Conservation (phyloP, 2,888 invertebrate species). For the Troilus luridus region DNA sequence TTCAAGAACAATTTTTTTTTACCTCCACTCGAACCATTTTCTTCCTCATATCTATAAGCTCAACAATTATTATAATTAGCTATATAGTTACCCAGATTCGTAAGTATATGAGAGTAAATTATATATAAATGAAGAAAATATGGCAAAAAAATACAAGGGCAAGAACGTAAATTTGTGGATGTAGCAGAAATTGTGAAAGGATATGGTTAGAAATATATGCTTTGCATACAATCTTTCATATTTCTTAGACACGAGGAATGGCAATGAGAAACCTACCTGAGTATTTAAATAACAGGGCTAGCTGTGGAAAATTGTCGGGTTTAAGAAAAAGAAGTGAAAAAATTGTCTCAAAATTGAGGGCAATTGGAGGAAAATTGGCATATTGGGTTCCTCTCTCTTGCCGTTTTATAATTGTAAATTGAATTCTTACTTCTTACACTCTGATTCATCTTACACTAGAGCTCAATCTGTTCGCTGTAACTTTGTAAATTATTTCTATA, state of each 20-base stretch:
- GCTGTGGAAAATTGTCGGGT: not conserved
- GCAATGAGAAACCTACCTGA: not conserved
- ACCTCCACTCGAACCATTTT: no score
- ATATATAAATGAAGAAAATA: no score
- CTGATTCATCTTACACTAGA: not conserved
- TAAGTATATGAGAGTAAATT: no score
- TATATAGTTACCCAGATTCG: no score
- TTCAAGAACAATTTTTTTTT: no score
- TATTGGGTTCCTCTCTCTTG: not conserved
- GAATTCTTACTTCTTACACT: not conserved
- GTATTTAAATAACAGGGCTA: not conserved
- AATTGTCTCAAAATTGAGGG: not conserved
- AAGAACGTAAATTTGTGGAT: no score
- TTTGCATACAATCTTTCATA: not conserved
- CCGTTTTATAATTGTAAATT: not conserved
- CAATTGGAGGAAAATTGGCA: constrained; percentile 22
- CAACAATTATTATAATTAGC: no score
- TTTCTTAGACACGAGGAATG: not conserved
- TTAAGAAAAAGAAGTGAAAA: not conserved
- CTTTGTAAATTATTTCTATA: not conserved
- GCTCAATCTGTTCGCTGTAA: not conserved
- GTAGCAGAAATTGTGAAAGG: no score
- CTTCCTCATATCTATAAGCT: no score
- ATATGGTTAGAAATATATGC: not conserved
- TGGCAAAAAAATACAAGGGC: no score